phyloP scores from a whole-genome alignment of 2,113 vertebrate species.

The Ornithorhynchus anatinus region DNA sequence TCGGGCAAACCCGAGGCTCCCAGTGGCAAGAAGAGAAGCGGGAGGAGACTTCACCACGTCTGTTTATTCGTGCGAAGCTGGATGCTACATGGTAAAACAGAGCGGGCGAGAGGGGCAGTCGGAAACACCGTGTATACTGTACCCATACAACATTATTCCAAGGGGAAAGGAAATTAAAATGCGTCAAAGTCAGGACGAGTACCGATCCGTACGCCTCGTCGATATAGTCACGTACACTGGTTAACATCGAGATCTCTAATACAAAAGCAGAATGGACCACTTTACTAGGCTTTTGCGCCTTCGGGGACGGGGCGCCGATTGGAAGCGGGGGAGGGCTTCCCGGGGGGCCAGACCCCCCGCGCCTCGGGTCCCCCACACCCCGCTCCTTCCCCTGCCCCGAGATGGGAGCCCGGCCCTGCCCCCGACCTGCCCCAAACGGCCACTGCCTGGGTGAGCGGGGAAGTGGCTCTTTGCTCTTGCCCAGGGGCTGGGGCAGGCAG shows the following conservation, averaged over 20 bases:
- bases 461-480: not conserved
- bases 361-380: not conserved
- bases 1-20: no score
- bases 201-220: conserved; percentile 45
- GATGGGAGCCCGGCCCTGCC: fast-evolving
- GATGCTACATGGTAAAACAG: no score
- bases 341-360: not conserved
- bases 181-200: no score
- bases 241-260: not conserved
- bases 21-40: not conserved
- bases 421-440: not conserved
- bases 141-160: conserved; percentile 54
- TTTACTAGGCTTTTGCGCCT: not conserved
- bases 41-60: not conserved
- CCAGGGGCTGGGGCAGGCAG: not conserved
- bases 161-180: conserved; percentile 50
- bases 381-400: not conserved
- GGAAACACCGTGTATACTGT: not conserved
- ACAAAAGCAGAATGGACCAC: conserved; percentile 21
- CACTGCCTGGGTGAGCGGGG: no score
- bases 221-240: conserved; percentile 13
- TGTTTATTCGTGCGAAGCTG: not conserved
- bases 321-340: not conserved
- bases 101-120: not conserved
- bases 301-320: not conserved